A percentile compares a stretch with the other conserved stretches of the same genome.
Evolutionary conservation across 1,140 invertebrate species (phyloP).

Genomic region (Berghia stephanieae): DNA sequence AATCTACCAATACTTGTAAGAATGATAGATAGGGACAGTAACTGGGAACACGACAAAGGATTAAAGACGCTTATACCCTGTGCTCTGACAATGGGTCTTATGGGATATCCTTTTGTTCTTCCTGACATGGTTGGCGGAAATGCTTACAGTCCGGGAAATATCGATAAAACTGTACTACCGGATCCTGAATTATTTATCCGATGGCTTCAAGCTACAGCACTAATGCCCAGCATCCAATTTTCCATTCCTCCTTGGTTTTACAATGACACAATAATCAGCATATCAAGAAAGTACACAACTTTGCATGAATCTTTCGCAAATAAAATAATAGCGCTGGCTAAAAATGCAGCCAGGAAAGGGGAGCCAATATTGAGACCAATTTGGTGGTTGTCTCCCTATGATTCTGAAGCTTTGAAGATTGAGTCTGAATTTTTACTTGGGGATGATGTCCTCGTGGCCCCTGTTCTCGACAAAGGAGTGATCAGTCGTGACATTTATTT

Average conservation of each 20-base stretch:
- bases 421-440: slow-evolving; percentile 87
- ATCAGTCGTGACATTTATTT: slow-evolving; percentile 77
- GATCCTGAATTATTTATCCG: slow-evolving; percentile 85
- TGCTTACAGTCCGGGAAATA: slow-evolving; percentile 68
- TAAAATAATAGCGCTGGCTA: slow-evolving; percentile 42
- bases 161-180: slow-evolving; percentile 65
- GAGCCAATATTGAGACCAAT: slow-evolving; percentile 78
- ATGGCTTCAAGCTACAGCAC: slow-evolving; percentile 87
- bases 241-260: slow-evolving; percentile 89
- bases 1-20: slow-evolving; percentile 83
- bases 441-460: slow-evolving; percentile 85
- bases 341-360: slow-evolving; percentile 41
- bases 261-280: slow-evolving; percentile 74
- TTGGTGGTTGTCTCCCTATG: slow-evolving; percentile 89
- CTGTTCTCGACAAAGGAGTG: slow-evolving; percentile 77
- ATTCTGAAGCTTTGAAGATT: slow-evolving; percentile 80
- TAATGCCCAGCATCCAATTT: slow-evolving; percentile 89
- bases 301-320: slow-evolving; percentile 75
- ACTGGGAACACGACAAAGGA: slow-evolving; percentile 83
- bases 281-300: slow-evolving; percentile 74
- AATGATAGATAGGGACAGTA: slow-evolving; percentile 88
- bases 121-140: slow-evolving; percentile 96
- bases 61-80: slow-evolving; percentile 85
- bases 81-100: slow-evolving; percentile 81
- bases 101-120: slow-evolving; percentile 86